Evolutionary conservation across 1,140 invertebrate genomes (phyloP), one percentile per base, ranked within the genome.

Genomic region (Anastrepha obliqua): DNA sequence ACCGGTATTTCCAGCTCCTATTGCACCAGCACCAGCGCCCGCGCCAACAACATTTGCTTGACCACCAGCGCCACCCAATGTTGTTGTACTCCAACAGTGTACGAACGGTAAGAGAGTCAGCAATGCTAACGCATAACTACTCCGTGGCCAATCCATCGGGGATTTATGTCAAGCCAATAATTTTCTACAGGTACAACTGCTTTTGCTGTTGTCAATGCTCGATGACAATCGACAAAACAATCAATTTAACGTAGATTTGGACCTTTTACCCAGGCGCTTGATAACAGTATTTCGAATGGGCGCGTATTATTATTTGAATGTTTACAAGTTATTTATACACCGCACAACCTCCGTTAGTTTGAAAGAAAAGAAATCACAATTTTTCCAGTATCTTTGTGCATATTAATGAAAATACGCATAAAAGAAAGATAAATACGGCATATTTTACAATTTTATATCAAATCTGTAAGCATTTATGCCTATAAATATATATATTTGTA

Each of bases 101-200:
- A 62, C 87, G 17, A 74, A 58, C 64, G 88, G 87, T 59, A 89
- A 58, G 15, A 86, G 55, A 9, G 64, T 70, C 9, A 87, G 47
- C 58, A 88, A 74, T 42, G 39, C 62, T 58, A 88, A 62, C 58
- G 62, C 89, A 65, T 65, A 90, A 88, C 86, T 89, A n/a, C 47
- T 13, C n/a, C 47, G 47, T 81, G 47, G 42, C 74, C 74, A 81
- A 81, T 81, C 74, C 74, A 81, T 81, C 55, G 67, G 42, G 67
- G 67, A 47, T 15, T 70, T 70, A 20, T 44, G 74, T 4, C 15
- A 78, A 78, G 44, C 15, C 42, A n/a, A 78, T 78, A 78, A 20
- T 81, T 81, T 81, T 81, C 74, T 55, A 58, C 74, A 42, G 7
- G 15, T 2, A 13, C 2, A 55, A 42, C 7, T 11, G 17, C 17